These are phyloP conservation scores for Notiomystis cincta DNA, from an alignment of 2,113 vertebrate genomes.

Conservation along the genomic window DNA sequence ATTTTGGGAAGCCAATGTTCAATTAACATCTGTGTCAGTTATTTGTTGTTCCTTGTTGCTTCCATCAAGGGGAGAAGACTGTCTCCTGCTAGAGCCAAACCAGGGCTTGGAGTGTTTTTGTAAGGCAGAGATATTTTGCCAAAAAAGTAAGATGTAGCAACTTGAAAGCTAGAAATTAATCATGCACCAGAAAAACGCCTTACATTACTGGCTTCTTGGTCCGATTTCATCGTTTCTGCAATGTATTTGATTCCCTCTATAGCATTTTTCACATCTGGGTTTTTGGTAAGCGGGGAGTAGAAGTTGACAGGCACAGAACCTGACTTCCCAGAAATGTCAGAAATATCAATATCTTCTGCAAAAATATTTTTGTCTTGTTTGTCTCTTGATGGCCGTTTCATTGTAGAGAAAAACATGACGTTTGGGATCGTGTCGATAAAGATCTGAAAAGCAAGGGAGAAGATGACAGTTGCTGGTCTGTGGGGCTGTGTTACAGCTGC, in stretches of 20 bases:
- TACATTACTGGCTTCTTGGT: slow-evolving; percentile 94
- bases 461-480: background rate
- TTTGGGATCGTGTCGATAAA: slow-evolving; percentile 98
- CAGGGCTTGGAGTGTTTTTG: background rate
- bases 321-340: slow-evolving; percentile 93
- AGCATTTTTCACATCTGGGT: slow-evolving; percentile 93
- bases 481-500: background rate
- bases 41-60: background rate
- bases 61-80: background rate
- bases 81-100: background rate
- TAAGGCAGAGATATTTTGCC: background rate
- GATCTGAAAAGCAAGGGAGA: slow-evolving; percentile 74
- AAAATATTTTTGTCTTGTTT: slow-evolving; percentile 83
- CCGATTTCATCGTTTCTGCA: slow-evolving; percentile 94
- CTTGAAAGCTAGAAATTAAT: background rate
- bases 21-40: background rate
- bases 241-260: slow-evolving; percentile 98
- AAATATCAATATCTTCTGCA: slow-evolving; percentile 92
- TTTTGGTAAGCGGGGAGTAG: slow-evolving; percentile 88
- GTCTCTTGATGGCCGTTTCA: slow-evolving; percentile 93
- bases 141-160: background rate
- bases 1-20: background rate
- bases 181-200: slow-evolving; percentile 43
- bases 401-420: slow-evolving; percentile 98
- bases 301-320: slow-evolving; percentile 81